Base-by-base conservation (phyloP, 2,888 invertebrate genomes). In the Dioctria rufipes region DNA sequence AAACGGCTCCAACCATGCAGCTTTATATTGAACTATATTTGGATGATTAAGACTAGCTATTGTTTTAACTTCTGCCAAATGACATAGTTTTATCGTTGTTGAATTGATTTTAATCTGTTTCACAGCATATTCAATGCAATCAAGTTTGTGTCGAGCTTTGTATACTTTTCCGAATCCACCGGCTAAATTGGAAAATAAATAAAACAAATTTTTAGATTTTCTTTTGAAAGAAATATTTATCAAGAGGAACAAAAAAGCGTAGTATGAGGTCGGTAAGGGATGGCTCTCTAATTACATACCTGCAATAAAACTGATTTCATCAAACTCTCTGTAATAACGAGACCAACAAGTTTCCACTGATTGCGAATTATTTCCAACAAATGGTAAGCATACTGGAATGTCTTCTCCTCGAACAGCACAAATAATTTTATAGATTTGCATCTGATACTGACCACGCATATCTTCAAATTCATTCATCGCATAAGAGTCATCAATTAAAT, bases 11-110 rank as follows among this genome's bases (percentile, higher is more conserved):
- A 95, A 88, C 96, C 96, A 96, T 0, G 95, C 95, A 0, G 93
- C 93, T 89, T 95, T 95, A 85, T 95, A 96, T 39, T 94, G 92
- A 4, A 96, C 95, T 83, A 96, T 94, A 86, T 95, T 95, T 0
- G 92, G 91, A 89, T 95, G 95, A 86, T 94, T 93, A 42, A 95
- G 89, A 85, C 92, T 92, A 0, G 96, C 95, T 83, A 95, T 91
- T 3, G 94, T 94, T 89, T 95, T 94, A 0, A 95, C 95, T 91
- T 96, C 95, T 3, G 93, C 90, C 61, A 95, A 89, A 88, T 93
- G 93, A 65, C 90, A 91, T 88, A 92, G 90, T 81, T 92, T 90
- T 0, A 94, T 91, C 84, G 92, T 92, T 6, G 91, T 91, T 0
- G 93, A 92, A 83, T 92, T 91, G 49, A 93, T 93, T 82, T 89